Conservation (phyloP, 2,797 vertebrate genomes). For the Danio kyathit region DNA sequence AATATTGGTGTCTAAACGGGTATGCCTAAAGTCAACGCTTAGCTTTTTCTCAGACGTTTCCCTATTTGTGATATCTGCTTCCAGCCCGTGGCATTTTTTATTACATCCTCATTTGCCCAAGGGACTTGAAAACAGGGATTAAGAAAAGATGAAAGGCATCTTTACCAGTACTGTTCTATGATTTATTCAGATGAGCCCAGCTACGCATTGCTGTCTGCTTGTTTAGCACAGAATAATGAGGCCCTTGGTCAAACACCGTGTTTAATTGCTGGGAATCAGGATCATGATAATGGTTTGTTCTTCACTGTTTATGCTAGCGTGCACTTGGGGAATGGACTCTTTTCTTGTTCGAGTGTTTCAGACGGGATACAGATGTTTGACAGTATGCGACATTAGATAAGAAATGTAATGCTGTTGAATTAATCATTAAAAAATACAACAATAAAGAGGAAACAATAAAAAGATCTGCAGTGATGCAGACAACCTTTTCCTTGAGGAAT, state of each 20-base stretch:
- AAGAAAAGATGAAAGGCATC: slow-evolving; percentile 50
- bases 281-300: slow-evolving; percentile 19
- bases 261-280: slow-evolving; percentile 45
- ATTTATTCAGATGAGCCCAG: slow-evolving; percentile 47
- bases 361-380: slow-evolving; percentile 20
- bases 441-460: neutral
- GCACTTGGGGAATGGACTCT: neutral
- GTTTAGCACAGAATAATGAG: slow-evolving; percentile 56
- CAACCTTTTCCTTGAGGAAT: slow-evolving; percentile 1
- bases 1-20: slow-evolving; percentile 5
- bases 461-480: neutral
- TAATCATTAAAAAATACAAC: neutral
- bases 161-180: slow-evolving; percentile 37
- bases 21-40: neutral
- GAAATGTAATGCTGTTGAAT: neutral
- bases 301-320: slow-evolving; percentile 10
- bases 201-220: slow-evolving; percentile 29
- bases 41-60: slow-evolving; percentile 14
- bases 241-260: neutral
- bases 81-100: slow-evolving; percentile 14
- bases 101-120: slow-evolving; percentile 39
- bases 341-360: neutral
- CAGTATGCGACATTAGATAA: slow-evolving; percentile 1
- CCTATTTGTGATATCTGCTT: slow-evolving; percentile 19
- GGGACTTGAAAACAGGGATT: slow-evolving; percentile 53